phyloP scores from a whole-genome alignment of 2,113 vertebrate species.

The Larimichthys polyactis region DNA sequence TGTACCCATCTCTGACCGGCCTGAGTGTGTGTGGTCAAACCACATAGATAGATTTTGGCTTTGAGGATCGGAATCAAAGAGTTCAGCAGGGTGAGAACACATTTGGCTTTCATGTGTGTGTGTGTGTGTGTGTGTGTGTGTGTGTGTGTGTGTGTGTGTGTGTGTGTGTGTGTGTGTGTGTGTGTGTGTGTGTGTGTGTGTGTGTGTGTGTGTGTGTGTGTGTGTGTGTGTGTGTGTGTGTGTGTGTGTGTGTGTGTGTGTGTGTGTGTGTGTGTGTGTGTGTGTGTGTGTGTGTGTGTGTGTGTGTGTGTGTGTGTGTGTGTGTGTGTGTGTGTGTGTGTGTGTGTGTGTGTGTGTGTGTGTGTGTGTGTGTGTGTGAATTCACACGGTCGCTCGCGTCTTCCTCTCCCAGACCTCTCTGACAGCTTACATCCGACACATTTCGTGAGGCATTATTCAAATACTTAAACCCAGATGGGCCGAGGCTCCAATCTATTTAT shows the following conservation, averaged over 20 bases:
- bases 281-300: no score
- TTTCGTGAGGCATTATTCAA: conserved; percentile 16
- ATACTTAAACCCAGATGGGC: conserved; percentile 20
- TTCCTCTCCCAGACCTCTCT: background rate
- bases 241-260: no score
- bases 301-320: background rate
- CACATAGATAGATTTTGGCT: background rate
- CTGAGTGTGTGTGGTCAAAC: conserved; percentile 3
- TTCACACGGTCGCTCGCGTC: background rate
- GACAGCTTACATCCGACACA: conserved; percentile 1
- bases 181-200: no score
- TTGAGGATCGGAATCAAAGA: background rate
- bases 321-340: no score
- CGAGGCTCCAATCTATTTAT: conserved; percentile 19
- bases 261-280: background rate
- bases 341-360: no score
- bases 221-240: no score
- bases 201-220: background rate
- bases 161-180: background rate
- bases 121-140: no score
- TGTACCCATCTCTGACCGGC: conserved; percentile 20
- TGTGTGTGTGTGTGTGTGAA: background rate
- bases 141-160: no score
- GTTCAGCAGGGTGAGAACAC: background rate
- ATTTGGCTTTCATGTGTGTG: conserved; percentile 10